Evolutionary conservation across 2,113 vertebrate genomes (phyloP), one percentile per base, ranked within the genome.

Genomic region (Ploceus nigricollis): DNA sequence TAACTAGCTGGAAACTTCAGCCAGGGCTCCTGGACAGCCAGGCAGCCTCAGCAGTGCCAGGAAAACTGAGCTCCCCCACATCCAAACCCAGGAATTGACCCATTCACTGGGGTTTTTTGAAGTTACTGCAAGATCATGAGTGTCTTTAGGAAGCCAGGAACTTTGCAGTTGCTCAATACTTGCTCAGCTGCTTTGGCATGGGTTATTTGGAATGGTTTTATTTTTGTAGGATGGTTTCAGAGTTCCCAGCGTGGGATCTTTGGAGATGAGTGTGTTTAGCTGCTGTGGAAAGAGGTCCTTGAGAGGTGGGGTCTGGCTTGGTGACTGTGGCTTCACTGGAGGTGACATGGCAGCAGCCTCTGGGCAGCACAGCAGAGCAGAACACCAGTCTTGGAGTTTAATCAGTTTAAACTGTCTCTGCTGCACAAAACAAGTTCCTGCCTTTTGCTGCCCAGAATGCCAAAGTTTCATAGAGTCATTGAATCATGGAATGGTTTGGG

Each of bases 161-260:
- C 78, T 85, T 68, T 57, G 51, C 35, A 82, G 35, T 91, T 95
- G 94, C 90, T 93, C 94, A 93, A 22, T 64, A 68, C 65, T 94
- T 7, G 0, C 69, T 94, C 61, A 25, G 72, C 87, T 83, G 69
- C 80, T 60, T 86, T 82, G 7, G 1, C 24, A 27, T 19, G 79
- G 54, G 54, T 63, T 45, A 13, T 61, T 76, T 87, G 82, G 75
- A 72, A n/a, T 21, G 6, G 31, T 64, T 94, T 94, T 45, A 6
- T 78, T 54, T 75, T 78, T 84, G 53, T 22, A 7, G 80, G 33
- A 37, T 50, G 61, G 53, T 56, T 91, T 91, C 54, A 10, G 61
- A 37, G 48, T 48, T 87, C 51, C 50, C 30, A 14, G 16, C 3
- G 0, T 37, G 76, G 83, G 50, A 45, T 48, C 58, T 92, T 60